Evolutionary conservation across 2,888 invertebrate genomes (phyloP), one percentile per base, ranked within the genome.

Genomic region (Pteria penguin): DNA sequence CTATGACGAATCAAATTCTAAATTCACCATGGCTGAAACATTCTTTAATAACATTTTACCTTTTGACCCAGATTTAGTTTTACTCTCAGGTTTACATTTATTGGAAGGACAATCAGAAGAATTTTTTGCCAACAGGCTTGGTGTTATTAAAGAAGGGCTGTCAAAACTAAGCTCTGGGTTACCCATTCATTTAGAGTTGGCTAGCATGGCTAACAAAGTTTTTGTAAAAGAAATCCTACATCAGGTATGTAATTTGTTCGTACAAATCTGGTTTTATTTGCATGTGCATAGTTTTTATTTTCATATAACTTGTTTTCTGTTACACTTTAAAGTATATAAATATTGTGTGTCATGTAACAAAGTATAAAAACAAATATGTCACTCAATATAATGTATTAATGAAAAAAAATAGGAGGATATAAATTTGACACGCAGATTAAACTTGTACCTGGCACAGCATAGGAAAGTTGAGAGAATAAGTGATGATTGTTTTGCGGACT

Each of bases 171-270:
- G 89, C 11, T 76, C 80, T n/a, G 73, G 77, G n/a, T 74, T 91
- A 2, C 92, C 93, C 3, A 89, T 93, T 29, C 93, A 93, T 84
- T 76, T 93, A 69, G 92, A 93, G 76, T 82, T 93, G 60, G 93
- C 93, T 55, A 92, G 92, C 81, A 92, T 93, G 90, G 91, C 91
- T 18, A 89, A 93, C 79, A 80, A 81, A 32, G 81, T 85, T 1
- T 91, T 91, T 81, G 88, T 91, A 8, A 86, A 85, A 57, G 81
- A 87, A n/a, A 88, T 93, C 33, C 75, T 92, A 29, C 82, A 90
- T 27, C 84, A 91, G 88, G 93, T 93, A 75, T 72, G 78, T 75
- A 11, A 26, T 26, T 8, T 70, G 11, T 4, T 55, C 22, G n/a
- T 68, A 27, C 11, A 18, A 52, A 18, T 52, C 4, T 2, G 22